phyloP scores from a whole-genome alignment of 2,888 invertebrate genomes.

The Microctonus aethiopoides region DNA sequence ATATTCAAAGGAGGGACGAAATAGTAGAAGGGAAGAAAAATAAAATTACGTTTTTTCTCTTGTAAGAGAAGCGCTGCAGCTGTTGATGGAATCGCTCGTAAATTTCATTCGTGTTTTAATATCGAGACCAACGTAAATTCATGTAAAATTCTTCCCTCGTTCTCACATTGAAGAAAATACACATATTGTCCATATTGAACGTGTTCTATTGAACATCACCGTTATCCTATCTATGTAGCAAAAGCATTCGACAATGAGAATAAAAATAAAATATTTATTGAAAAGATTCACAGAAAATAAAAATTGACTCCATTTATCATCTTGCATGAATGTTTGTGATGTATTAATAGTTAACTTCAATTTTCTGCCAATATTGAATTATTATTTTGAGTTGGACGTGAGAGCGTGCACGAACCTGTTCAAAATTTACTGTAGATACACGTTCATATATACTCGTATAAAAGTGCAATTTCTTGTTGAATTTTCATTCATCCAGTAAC shows the following conservation, averaged over 20 bases:
- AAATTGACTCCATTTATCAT: neutral
- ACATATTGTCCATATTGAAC: neutral
- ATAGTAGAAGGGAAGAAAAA: neutral
- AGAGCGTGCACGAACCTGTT: too few relatives aligned
- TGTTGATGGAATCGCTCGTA: constrained; percentile 42
- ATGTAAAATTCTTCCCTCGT: constrained; percentile 32
- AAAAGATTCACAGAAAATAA: neutral
- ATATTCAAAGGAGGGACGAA: constrained; percentile 4
- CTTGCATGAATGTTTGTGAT: neutral
- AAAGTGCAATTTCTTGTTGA: neutral
- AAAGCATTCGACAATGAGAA: neutral
- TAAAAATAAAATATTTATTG: neutral
- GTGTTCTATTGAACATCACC: neutral
- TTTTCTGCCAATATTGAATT: neutral
- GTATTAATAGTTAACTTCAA: neutral
- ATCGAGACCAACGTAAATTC: constrained; percentile 52
- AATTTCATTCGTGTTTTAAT: constrained; percentile 58
- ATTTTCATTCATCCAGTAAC: neutral
- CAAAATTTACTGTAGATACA: too few relatives aligned
- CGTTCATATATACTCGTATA: too few relatives aligned
- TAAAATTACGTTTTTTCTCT: neutral
- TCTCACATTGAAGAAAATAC: neutral
- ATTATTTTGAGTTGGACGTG: too few relatives aligned
- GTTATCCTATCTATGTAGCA: neutral
- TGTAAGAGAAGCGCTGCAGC: neutral